Conservation (phyloP, 2,888 invertebrate species). For the Koerneria pararmatus region DNA sequence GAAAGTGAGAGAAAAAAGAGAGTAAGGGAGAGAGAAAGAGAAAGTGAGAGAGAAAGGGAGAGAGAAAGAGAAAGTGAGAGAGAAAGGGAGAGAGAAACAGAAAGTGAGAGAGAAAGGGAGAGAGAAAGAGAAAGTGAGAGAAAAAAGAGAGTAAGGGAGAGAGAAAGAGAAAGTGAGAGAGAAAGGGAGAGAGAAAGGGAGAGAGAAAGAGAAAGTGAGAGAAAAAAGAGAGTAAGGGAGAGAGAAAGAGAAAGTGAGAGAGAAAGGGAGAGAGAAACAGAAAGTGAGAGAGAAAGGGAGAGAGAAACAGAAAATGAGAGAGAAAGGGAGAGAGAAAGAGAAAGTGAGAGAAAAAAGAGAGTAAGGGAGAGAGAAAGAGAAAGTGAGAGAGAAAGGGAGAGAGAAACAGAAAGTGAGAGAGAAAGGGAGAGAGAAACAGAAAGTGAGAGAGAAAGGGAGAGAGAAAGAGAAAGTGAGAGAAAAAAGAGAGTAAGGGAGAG, state of each 20-base stretch:
- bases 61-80: not conserved
- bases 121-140: not conserved
- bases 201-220: not conserved
- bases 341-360: not conserved
- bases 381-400: not conserved
- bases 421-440: not conserved
- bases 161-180: not conserved
- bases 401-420: too few species aligned
- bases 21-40: too few species aligned
- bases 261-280: not conserved
- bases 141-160: not conserved
- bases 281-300: too few species aligned
- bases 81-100: not conserved
- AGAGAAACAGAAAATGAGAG: constrained; percentile 13
- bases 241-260: not conserved
- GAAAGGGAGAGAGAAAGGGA: not conserved
- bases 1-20: too few species aligned
- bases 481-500: not conserved
- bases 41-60: too few species aligned
- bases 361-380: constrained; percentile 1
- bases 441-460: too few species aligned
- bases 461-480: constrained; percentile 1
- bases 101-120: not conserved
- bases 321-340: constrained; percentile 10
- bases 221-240: not conserved